Evolutionary conservation across 2,113 vertebrate genomes (phyloP).

Genomic region (Erythrolamprus reginae): DNA sequence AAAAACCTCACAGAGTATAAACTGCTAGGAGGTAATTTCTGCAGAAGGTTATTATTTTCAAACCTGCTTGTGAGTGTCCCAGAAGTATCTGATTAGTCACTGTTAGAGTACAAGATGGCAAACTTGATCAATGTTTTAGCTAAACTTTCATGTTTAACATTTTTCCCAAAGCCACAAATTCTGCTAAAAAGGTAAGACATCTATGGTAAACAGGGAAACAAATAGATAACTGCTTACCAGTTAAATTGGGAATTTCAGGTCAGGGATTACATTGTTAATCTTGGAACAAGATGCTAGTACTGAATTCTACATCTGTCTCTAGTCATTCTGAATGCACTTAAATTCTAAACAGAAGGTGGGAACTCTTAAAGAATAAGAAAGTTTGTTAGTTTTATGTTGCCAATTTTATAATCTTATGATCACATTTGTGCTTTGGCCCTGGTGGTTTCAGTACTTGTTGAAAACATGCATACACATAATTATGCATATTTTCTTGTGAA

Average conservation of each 20-base stretch:
- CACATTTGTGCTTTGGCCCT: not conserved
- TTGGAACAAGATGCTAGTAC: not conserved
- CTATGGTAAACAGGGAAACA: not conserved
- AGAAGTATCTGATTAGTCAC: not conserved
- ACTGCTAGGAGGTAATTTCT: not conserved
- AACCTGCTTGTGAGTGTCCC: not conserved
- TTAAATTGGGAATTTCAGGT: not conserved
- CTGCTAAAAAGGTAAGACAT: not conserved
- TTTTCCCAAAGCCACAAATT: not conserved
- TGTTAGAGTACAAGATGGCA: not conserved
- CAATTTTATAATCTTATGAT: not conserved
- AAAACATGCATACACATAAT: not conserved
- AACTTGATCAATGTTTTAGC: not conserved
- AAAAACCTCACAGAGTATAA: not conserved
- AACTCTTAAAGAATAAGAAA: not conserved
- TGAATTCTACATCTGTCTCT: not conserved
- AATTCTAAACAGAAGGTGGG: not conserved
- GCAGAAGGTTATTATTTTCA: not conserved
- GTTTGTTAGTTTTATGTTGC: not conserved
- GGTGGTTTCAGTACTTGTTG: not conserved
- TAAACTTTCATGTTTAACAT: not conserved
- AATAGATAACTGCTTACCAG: not conserved
- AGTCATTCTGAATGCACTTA: not conserved
- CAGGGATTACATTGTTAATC: not conserved
- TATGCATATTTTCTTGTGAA: not conserved